Base-by-base conservation (phyloP, 2,113 vertebrate species). In the Scytalopus superciliaris region DNA sequence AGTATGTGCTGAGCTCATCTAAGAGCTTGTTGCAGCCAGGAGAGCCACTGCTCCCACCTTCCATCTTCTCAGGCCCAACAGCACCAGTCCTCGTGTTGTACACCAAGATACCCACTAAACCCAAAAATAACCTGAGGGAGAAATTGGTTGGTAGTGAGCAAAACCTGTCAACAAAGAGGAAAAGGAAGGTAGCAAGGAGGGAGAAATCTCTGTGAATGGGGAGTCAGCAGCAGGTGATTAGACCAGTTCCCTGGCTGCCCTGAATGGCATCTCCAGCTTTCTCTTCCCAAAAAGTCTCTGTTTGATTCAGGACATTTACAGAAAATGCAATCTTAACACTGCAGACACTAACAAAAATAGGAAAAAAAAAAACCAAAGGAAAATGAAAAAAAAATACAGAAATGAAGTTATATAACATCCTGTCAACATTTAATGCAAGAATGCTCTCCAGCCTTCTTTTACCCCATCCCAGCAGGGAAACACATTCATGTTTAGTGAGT, bases 81-180 rank as follows among this genome's bases (percentile, higher is more conserved):
- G 45, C 10, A 18, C 14, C 10, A 15, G 52, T 11, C 21, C 30
- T 83, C 70, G 60, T 0, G 0, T 23, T 42, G 14, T 9, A 64
- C 23, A 67, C 9, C 17, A 37, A 56, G 10, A 18, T 37, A 73
- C 4, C 16, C 40, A 47, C 7, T 18, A 56, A 69, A 57, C 14
- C 5, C 4, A 22, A 69, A 59, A 59, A 55, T 13, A 60, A 57
- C 77, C 0, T 4, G 8, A 5, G 18, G 12, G 2, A 22, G 5
- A 25, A 39, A 19, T 10, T 57, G 35, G 25, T 24, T 75, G 9
- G 42, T 19, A 45, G 28, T 4, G 10, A 80, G 33, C 8, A 33
- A 7, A 81, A 78, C 33, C n/a, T 37, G 19, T 44, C 8, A 81
- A n/a, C 3, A 2, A 24, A 68, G 53, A 56, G 8, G 19, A 62